phyloP scores from a whole-genome alignment of 2,113 vertebrate genomes.

The Syrrhaptes paradoxus region DNA sequence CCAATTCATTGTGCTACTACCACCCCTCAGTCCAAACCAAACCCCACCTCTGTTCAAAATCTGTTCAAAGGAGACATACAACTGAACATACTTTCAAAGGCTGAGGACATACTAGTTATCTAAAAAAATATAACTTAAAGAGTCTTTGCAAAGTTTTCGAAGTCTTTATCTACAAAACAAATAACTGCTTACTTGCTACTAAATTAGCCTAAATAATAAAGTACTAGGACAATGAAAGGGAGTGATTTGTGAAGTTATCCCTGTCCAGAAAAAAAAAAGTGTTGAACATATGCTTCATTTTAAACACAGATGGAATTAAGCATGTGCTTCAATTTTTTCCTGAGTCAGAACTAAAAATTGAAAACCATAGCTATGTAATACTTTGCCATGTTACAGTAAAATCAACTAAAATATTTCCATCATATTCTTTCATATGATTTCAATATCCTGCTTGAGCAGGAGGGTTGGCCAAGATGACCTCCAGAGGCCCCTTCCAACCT shows the following conservation, averaged over 20 bases:
- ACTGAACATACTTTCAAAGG: background rate
- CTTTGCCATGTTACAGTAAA: background rate
- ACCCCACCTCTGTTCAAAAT: background rate
- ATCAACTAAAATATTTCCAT: background rate
- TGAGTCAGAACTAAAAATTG: background rate
- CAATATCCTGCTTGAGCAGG: constrained; percentile 25
- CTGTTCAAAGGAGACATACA: background rate
- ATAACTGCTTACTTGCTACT: background rate
- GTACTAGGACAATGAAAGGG: background rate
- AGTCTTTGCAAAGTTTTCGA: background rate
- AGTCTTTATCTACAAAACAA: background rate
- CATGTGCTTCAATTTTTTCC: background rate
- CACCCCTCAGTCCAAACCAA: background rate
- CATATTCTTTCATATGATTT: constrained; percentile 25
- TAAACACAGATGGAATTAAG: background rate
- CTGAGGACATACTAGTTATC: background rate
- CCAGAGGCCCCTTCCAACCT: background rate
- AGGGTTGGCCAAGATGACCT: background rate
- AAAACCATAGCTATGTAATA: background rate
- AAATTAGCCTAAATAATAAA: background rate
- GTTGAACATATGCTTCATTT: background rate
- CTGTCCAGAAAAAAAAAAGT: background rate
- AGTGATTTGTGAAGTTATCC: background rate
- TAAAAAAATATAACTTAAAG: background rate
- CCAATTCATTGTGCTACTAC: background rate